These are phyloP conservation scores for Glaucomys volans DNA, from an alignment of 2,113 vertebrate species.

Conservation along the genomic window DNA sequence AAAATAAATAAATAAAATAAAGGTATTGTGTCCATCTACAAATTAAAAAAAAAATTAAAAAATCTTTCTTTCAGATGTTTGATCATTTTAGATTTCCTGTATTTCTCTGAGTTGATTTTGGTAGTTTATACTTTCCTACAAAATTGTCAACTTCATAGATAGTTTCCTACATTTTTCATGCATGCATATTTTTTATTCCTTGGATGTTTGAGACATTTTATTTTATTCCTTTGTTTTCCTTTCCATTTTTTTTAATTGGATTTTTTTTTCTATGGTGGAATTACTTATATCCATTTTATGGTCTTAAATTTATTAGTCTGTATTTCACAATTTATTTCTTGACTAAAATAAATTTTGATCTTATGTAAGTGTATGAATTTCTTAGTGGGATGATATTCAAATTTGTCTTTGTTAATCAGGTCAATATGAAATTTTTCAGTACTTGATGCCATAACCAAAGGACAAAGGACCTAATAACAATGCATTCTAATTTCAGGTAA, in stretches of 20 bases:
- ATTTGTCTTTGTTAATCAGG: not conserved
- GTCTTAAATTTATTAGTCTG: not conserved
- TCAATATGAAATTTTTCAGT: constrained; percentile 2
- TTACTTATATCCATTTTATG: not conserved
- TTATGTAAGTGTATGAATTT: not conserved
- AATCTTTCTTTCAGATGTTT: not conserved
- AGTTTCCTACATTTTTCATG: not conserved
- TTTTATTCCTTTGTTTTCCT: not conserved
- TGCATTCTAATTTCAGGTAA: not conserved
- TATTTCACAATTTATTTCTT: not conserved
- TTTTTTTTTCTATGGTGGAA: not conserved
- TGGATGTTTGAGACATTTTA: not conserved
- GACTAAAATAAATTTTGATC: not conserved
- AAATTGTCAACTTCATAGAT: not conserved
- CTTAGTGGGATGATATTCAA: constrained; percentile 4
- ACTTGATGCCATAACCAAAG: constrained; percentile 8
- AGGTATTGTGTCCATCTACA: too few species aligned
- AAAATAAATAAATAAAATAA: too few species aligned
- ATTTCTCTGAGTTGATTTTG: not conserved
- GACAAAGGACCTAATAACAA: not conserved
- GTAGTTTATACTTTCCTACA: not conserved
- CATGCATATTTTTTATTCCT: not conserved
- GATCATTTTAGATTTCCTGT: not conserved
- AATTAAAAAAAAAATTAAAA: not conserved
- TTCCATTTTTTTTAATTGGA: not conserved